These are phyloP conservation scores for Pseudomyrmex gracilis DNA, from an alignment of 1,140 invertebrate species.

Conservation along the genomic window DNA sequence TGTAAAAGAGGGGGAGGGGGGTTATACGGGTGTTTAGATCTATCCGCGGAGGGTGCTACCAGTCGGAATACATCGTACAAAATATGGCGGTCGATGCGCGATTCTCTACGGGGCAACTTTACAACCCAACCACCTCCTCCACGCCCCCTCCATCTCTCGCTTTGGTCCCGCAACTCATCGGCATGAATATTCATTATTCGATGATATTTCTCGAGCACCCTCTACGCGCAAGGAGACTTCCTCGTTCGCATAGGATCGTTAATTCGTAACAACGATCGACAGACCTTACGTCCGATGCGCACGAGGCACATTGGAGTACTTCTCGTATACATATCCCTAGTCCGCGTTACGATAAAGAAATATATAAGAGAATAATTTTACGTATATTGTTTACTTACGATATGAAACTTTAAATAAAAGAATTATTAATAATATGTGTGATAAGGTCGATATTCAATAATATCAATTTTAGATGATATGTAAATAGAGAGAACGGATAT, in stretches of 20 bases:
- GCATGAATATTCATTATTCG: conserved; percentile 86
- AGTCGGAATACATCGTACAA: conserved; percentile 82
- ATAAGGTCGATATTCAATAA: neutral
- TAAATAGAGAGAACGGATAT: no score
- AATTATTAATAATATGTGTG: neutral
- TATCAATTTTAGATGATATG: no score
- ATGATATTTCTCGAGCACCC: conserved; percentile 84
- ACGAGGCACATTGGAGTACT: neutral
- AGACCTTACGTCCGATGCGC: conserved; percentile 59
- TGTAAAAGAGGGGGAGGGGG: conserved; percentile 70
- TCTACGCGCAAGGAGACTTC: conserved; percentile 65
- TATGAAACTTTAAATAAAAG: neutral
- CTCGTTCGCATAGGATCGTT: conserved; percentile 79
- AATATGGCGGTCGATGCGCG: conserved; percentile 84
- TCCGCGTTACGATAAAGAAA: neutral
- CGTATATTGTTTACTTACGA: no score
- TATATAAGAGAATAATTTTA: neutral
- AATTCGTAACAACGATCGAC: conserved; percentile 84
- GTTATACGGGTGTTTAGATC: conserved; percentile 54
- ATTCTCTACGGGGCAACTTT: conserved; percentile 85
- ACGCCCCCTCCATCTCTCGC: conserved; percentile 78
- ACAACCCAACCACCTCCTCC: conserved; percentile 78
- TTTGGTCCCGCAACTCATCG: conserved; percentile 83
- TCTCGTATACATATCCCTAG: neutral
- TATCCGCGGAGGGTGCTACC: conserved; percentile 50